These are phyloP conservation scores for Campylomormyrus tamandua DNA, from an alignment of 2,113 vertebrate genomes.

Conservation along the genomic window DNA sequence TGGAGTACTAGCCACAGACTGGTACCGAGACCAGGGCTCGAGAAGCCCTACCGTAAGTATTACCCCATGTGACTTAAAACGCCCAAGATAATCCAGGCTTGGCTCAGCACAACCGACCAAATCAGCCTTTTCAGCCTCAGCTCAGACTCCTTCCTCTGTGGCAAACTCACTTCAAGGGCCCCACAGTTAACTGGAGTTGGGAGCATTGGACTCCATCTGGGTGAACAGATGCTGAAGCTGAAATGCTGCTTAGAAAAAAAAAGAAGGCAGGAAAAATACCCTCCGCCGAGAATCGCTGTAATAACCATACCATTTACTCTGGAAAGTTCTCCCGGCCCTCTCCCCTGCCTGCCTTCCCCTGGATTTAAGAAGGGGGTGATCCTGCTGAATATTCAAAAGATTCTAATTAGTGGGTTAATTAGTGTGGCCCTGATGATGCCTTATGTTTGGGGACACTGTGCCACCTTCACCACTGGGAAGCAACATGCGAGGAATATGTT, in stretches of 20 bases:
- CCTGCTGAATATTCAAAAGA: conserved; percentile 9
- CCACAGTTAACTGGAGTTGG: not conserved
- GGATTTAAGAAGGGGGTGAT: not conserved
- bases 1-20: not conserved
- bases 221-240: not conserved
- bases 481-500: not conserved
- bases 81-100: not conserved
- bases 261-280: not conserved
- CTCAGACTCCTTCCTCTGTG: not conserved
- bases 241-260: not conserved
- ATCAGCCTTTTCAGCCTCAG: not conserved
- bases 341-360: not conserved
- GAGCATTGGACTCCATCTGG: not conserved
- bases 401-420: conserved; percentile 4
- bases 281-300: not conserved
- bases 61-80: not conserved
- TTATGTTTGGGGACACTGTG: conserved; percentile 6
- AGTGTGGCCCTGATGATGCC: not conserved
- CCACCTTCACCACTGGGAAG: not conserved
- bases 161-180: not conserved
- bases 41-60: not conserved
- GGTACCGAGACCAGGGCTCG: not conserved
- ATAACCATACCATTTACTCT: not conserved
- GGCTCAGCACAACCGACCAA: not conserved
- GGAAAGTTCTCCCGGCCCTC: not conserved